A percentile compares a stretch with the other conserved stretches of the same genome.
These are phyloP conservation scores for Oxyteleia sp. DNA, from an alignment of 2,888 invertebrate genomes.

Conservation along the genomic window DNA sequence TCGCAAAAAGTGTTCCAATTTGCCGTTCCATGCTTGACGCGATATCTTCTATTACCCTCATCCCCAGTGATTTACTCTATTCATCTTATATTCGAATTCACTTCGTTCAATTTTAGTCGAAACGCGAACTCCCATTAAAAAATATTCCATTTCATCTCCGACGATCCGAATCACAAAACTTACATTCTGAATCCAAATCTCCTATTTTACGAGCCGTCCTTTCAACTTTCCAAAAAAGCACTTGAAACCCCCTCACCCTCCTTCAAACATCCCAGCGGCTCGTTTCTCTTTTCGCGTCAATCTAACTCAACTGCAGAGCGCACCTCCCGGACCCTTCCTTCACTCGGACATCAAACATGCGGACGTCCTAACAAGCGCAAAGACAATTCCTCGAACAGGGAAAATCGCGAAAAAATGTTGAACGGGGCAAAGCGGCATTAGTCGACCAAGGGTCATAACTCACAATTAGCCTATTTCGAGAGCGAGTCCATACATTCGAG, in stretches of 20 bases:
- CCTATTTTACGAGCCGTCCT: constrained; percentile 10
- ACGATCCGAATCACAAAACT: constrained; percentile 31
- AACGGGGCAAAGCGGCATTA: constrained; percentile 18
- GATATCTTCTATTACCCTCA: no score
- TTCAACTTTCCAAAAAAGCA: constrained; percentile 15
- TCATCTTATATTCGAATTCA: background rate
- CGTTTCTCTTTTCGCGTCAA: constrained; percentile 33
- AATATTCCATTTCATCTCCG: constrained; percentile 10
- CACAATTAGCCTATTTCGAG: constrained; percentile 57
- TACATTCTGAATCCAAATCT: constrained; percentile 2
- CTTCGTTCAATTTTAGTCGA: background rate
- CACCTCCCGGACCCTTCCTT: constrained; percentile 6
- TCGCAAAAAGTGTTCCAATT: no score
- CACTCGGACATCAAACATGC: constrained; percentile 39
- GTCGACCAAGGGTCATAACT: constrained; percentile 29
- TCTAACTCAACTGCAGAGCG: constrained; percentile 35
- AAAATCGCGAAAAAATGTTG: constrained; percentile 35
- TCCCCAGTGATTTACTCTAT: no score
- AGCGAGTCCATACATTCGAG: constrained; percentile 68
- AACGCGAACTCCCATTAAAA: background rate
- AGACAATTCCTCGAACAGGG: constrained; percentile 14
- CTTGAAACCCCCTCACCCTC: constrained; percentile 1
- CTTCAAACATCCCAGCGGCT: constrained; percentile 23
- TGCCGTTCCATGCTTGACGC: no score
- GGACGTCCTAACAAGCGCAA: constrained; percentile 24